Evolutionary conservation across 2,113 vertebrate species (phyloP).

Genomic region (Rhea pennata): DNA sequence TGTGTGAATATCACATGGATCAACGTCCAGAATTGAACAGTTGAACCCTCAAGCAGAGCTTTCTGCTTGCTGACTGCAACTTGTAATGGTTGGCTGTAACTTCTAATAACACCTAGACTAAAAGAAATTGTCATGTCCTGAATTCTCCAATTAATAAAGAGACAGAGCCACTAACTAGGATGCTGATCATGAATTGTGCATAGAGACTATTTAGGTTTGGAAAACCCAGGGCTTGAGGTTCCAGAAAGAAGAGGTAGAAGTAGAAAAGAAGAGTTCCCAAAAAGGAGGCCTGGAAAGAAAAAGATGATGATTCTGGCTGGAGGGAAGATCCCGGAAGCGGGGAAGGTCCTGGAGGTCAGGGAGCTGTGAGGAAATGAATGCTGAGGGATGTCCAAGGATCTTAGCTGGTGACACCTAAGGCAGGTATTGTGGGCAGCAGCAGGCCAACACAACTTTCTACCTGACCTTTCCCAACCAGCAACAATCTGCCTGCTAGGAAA

Average conservation of each 20-base stretch:
- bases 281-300: neutral
- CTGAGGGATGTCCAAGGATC: accelerated
- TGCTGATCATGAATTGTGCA: neutral
- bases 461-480: neutral
- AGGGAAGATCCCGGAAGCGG: neutral
- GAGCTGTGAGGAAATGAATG: neutral
- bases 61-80: neutral
- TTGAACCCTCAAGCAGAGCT: neutral
- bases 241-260: neutral
- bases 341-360: neutral
- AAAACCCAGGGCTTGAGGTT: neutral
- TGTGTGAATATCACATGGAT: neutral
- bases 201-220: neutral
- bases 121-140: neutral
- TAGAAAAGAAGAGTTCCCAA: neutral
- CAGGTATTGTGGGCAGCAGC: neutral
- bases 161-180: neutral
- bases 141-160: neutral
- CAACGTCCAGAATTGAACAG: neutral
- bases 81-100: neutral
- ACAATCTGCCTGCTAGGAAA: neutral
- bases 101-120: neutral
- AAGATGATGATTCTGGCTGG: neutral
- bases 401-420: neutral
- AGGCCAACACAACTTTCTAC: neutral